Base-by-base conservation (phyloP, 2,888 invertebrate genomes). In the Brenthis hecate region DNA sequence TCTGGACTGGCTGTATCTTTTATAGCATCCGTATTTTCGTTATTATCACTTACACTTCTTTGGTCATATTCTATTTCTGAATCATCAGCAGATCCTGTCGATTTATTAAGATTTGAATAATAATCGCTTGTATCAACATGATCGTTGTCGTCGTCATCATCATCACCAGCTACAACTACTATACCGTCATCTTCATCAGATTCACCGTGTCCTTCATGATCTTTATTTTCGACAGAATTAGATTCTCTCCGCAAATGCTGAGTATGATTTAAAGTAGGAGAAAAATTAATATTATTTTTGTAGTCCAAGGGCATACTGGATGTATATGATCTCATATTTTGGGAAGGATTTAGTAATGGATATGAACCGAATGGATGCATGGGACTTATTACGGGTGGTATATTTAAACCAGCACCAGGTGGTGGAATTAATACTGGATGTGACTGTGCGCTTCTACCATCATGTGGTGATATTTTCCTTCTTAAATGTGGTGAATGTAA, bases 401-500 rank as follows among this genome's bases (percentile, higher is more conserved):
- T 91, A 36, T 94, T 93, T 3, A 96, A 83, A 0, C 95, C 95
- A 8, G 95, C 93, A 19, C 85, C 85, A 78, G 95, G 95, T 0
- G 96, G 96, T 63, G 97, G 96, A 72, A 97, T 93, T 3, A 97
- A 91, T 56, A 97, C 93, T 13, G 97, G 95, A 85, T 97, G 97
- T 1, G 97, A 95, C 91, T 97, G 97, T 3, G 98, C 95, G 71
- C 97, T 97, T 76, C 98, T 94, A 0, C 98, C 98, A 78, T 98
- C 98, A 79, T 98, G 98, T 0, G 98, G 98, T 23, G 98, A 98
- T 78, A 98, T 98, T 91, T 99, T 99, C 77, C 99, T 93, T 71
- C 98, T 94, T 76, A 98, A 91, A 85, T 99, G 98, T 1, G 99
- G 98, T 68, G 98, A 98, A 88, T 99, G 99, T 19, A 99, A 92